phyloP scores from a whole-genome alignment of 1,140 invertebrate species.

The Zaprionus ghesquierei region DNA sequence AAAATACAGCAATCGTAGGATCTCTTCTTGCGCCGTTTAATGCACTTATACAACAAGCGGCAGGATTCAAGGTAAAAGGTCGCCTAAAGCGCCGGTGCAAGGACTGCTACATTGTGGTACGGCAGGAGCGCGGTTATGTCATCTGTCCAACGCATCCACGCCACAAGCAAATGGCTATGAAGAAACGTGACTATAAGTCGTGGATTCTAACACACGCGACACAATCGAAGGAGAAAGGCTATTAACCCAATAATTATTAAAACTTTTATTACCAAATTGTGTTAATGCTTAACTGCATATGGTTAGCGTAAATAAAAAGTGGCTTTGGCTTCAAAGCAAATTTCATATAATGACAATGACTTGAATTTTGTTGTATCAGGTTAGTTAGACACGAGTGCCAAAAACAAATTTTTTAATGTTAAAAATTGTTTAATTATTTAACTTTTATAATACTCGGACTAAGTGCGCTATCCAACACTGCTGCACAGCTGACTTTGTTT shows the following conservation, averaged over 20 bases:
- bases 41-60: constrained; percentile 63
- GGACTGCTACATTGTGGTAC: constrained; percentile 88
- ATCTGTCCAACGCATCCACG: constrained; percentile 89
- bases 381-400: neutral
- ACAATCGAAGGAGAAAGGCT: constrained; percentile 86
- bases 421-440: neutral
- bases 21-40: constrained; percentile 50
- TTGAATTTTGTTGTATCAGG: neutral
- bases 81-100: constrained; percentile 87
- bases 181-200: constrained; percentile 85
- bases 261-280: neutral
- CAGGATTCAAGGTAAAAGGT: constrained; percentile 84
- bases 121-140: constrained; percentile 88
- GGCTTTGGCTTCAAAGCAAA: neutral
- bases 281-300: neutral
- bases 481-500: constrained; percentile 43
- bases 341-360: neutral
- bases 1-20: neutral
- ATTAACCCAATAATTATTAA: constrained; percentile 76
- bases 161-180: constrained; percentile 90
- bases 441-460: neutral
- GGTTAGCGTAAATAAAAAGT: neutral
- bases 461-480: constrained; percentile 18
- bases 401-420: neutral
- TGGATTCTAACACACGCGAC: constrained; percentile 89